A percentile compares a stretch with the other conserved stretches of the same genome.
Evolutionary conservation across 2,888 invertebrate species (phyloP).

Genomic region (Philonicus albiceps): DNA sequence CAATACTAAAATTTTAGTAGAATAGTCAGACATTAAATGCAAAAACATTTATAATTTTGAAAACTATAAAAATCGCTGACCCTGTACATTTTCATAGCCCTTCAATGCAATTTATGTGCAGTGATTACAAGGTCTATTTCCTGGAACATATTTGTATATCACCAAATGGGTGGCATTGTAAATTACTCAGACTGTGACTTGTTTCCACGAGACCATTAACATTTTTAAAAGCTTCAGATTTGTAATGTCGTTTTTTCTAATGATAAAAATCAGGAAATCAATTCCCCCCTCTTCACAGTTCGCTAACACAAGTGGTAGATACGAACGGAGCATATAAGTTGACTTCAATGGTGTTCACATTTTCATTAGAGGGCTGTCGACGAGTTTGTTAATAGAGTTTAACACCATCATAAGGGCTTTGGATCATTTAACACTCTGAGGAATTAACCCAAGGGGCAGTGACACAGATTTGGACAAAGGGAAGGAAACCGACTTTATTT

Average conservation of each 20-base stretch:
- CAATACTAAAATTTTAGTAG: too few relatives aligned
- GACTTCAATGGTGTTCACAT: not conserved
- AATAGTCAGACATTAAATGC: too few relatives aligned
- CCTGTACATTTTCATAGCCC: too few relatives aligned
- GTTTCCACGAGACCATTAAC: too few relatives aligned
- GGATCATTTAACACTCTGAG: slow-evolving; percentile 12
- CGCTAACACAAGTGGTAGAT: not conserved
- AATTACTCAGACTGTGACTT: too few relatives aligned
- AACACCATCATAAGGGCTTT: slow-evolving; percentile 21
- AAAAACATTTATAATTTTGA: too few relatives aligned
- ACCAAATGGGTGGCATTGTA: too few relatives aligned
- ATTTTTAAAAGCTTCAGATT: not conserved
- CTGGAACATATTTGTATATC: too few relatives aligned
- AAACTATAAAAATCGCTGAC: too few relatives aligned
- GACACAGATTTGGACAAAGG: not conserved
- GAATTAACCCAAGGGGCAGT: not conserved
- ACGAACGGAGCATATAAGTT: not conserved
- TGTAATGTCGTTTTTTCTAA: not conserved
- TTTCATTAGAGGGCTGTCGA: not conserved
- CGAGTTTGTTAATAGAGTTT: not conserved
- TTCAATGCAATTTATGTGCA: too few relatives aligned
- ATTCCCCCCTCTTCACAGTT: not conserved
- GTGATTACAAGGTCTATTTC: too few relatives aligned
- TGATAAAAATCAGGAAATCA: not conserved
- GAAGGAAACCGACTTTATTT: not conserved